Conservation (phyloP, 2,888 invertebrate genomes). For the Cylloceria caligata region DNA sequence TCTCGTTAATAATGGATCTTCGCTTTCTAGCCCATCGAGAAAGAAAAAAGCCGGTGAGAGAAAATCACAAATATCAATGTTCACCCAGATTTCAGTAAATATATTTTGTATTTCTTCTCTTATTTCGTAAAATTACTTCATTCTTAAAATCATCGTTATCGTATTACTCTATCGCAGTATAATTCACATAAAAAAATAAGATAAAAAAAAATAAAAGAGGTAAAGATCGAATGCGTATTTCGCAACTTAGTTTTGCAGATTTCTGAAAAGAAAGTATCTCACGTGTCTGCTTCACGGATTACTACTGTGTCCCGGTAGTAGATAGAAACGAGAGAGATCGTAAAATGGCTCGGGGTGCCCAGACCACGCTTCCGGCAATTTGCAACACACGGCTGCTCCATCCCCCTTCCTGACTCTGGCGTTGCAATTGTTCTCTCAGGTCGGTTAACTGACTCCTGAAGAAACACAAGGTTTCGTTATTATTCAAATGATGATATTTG, state of each 20-base stretch:
- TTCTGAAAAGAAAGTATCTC: neutral
- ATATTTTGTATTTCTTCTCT: constrained; percentile 34
- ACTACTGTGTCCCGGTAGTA: constrained; percentile 57
- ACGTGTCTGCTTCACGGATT: neutral
- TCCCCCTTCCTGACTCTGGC: constrained; percentile 77
- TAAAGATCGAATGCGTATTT: constrained; percentile 29
- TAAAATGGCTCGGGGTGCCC: constrained; percentile 79
- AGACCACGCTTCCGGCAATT: constrained; percentile 80
- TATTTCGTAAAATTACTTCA: constrained; percentile 35
- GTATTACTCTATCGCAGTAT: constrained; percentile 53
- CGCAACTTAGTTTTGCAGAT: constrained; percentile 27
- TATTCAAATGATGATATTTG: neutral
- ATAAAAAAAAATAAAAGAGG: constrained; percentile 37
- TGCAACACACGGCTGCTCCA: constrained; percentile 81
- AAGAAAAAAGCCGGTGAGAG: neutral
- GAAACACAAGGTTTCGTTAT: neutral
- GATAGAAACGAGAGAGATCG: constrained; percentile 79
- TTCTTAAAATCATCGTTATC: constrained; percentile 50
- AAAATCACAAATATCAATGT: neutral
- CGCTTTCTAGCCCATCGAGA: constrained; percentile 30
- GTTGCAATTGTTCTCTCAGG: constrained; percentile 75
- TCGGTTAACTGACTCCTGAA: constrained; percentile 76
- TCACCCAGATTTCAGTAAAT: constrained; percentile 3
- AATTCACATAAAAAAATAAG: constrained; percentile 59
- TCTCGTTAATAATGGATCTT: constrained; percentile 1